A percentile compares a stretch with the other conserved stretches of the same genome.
Conservation (phyloP, 2,797 vertebrate genomes). For the Sebastes oblongus region DNA sequence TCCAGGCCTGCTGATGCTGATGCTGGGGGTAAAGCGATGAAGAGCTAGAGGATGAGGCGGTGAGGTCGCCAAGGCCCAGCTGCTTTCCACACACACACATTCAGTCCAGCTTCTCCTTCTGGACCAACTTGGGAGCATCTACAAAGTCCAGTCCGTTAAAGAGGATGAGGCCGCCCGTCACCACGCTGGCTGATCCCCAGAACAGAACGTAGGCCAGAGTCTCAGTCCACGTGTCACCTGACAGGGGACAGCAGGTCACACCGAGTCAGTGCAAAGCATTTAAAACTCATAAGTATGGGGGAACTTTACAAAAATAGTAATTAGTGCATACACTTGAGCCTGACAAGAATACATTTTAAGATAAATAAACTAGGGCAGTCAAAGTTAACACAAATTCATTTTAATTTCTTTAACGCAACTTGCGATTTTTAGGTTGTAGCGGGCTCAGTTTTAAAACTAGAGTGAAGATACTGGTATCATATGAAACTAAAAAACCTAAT, state of each 20-base stretch:
- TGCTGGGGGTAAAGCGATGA: constrained; percentile 63
- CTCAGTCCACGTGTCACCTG: constrained; percentile 96
- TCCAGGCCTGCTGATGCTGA: constrained; percentile 82
- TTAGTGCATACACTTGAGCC: not conserved
- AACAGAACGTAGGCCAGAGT: constrained; percentile 95
- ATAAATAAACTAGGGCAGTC: not conserved
- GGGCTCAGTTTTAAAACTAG: too few species aligned
- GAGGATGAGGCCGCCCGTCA: constrained; percentile 92
- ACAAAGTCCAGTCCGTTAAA: constrained; percentile 97
- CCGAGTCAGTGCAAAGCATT: not conserved
- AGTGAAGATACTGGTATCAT: too few species aligned
- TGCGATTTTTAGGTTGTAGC: too few species aligned
- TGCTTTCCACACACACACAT: constrained; percentile 98
- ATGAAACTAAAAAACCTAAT: too few species aligned
- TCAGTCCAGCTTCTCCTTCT: constrained; percentile 99
- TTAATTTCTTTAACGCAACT: too few species aligned
- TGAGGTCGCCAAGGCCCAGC: constrained; percentile 86
- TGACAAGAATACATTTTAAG: not conserved
- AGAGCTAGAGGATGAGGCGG: constrained; percentile 61
- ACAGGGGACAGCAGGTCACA: not conserved
- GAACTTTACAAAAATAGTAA: not conserved
- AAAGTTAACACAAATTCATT: too few species aligned
- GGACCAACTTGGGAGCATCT: constrained; percentile 91
- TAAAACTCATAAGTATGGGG: not conserved
- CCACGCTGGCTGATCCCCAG: constrained; percentile 92